Conservation (phyloP, 2,888 invertebrate species). For the Falcaria lacertinaria region DNA sequence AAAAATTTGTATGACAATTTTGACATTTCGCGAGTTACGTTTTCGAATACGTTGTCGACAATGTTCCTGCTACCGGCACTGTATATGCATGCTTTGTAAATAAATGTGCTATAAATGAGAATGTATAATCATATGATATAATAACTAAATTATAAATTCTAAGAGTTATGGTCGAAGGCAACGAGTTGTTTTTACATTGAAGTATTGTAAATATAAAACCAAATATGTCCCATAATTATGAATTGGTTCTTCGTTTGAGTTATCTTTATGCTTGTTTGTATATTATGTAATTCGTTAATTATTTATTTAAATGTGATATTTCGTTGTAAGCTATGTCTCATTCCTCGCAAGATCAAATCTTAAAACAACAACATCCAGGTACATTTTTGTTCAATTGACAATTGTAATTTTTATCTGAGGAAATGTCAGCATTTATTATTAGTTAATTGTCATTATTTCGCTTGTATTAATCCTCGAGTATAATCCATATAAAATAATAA, state of each 20-base stretch:
- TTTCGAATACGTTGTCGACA: no score
- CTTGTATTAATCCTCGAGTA: conserved; percentile 9
- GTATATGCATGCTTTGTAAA: no score
- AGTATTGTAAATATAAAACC: background rate
- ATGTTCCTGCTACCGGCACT: no score
- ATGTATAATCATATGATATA: no score
- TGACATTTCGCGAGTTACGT: no score
- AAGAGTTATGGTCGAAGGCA: no score
- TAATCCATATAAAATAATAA: background rate
- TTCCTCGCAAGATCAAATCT: conserved; percentile 33
- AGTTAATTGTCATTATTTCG: conserved; percentile 12
- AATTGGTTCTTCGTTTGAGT: conserved; percentile 6
- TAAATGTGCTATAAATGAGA: no score
- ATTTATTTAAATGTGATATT: conserved; percentile 49
- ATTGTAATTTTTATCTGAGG: conserved; percentile 15
- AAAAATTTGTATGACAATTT: no score
- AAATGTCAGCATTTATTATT: conserved; percentile 44
- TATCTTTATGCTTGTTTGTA: conserved; percentile 21
- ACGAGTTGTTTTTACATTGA: no score
- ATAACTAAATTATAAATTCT: no score
- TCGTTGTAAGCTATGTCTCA: conserved; percentile 37
- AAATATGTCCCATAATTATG: background rate
- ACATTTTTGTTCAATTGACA: conserved; percentile 9
- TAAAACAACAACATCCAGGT: conserved; percentile 6
- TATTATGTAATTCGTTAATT: conserved; percentile 23